Percentiles rank a stretch among this genome's conserved stretches.
Evolutionary conservation across 53 echinoderm and acorn worm genomes (phyloP).

Genomic region (Astropecten irregularis): DNA sequence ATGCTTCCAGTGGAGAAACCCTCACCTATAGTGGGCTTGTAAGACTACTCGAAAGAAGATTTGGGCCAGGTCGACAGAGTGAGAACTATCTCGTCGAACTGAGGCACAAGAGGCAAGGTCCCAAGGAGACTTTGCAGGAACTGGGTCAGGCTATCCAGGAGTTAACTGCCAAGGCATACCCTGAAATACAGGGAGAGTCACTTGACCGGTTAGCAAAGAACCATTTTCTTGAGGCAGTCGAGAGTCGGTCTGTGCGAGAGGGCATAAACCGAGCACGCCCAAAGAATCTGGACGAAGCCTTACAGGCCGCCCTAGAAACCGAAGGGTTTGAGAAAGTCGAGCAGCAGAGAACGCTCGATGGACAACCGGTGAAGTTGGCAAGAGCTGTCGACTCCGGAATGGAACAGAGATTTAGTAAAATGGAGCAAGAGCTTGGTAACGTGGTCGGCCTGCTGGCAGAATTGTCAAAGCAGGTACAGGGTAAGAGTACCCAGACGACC

Average conservation of each 20-base stretch:
- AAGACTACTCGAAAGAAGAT: background rate
- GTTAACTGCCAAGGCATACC: constrained; percentile 19
- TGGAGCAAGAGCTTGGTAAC: background rate
- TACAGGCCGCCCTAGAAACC: background rate
- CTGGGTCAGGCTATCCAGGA: constrained; percentile 17
- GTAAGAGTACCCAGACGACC: background rate
- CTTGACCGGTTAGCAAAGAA: background rate
- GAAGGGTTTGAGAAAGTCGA: background rate
- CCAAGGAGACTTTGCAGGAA: background rate
- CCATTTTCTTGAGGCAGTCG: background rate
- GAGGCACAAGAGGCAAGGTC: background rate
- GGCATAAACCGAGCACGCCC: background rate
- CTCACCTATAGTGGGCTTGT: background rate
- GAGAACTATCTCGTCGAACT: constrained; percentile 20
- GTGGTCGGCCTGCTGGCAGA: background rate
- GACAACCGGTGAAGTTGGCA: background rate
- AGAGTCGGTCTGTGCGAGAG: background rate
- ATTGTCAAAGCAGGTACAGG: background rate
- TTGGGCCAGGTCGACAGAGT: constrained; percentile 20
- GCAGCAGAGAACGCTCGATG: background rate
- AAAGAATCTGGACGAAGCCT: background rate
- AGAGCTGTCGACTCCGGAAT: constrained; percentile 6
- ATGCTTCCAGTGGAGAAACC: background rate
- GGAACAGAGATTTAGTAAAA: background rate
- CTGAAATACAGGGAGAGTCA: constrained; percentile 15